Conservation (phyloP, 2,797 vertebrate genomes). For the Sparus aurata region DNA sequence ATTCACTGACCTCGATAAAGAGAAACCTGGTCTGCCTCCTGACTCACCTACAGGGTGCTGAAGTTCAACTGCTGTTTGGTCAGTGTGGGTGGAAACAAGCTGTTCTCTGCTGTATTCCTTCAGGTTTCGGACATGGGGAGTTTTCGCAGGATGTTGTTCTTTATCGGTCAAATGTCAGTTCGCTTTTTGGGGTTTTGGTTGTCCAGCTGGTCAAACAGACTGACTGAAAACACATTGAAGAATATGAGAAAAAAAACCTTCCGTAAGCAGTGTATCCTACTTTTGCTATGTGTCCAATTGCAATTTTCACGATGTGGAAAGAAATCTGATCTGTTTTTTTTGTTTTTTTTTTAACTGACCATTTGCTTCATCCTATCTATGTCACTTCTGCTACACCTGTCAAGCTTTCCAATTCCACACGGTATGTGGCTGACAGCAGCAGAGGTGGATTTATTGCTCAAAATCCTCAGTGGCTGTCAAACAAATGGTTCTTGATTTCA, state of each 20-base stretch:
- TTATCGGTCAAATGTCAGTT: not conserved
- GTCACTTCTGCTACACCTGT: too few relatives aligned
- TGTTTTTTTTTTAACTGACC: too few relatives aligned
- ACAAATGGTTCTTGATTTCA: not conserved
- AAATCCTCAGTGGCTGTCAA: not conserved
- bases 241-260: not conserved
- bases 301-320: not conserved
- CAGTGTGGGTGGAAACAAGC: slow-evolving; percentile 14
- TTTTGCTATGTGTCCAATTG: not conserved
- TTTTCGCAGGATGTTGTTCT: not conserved
- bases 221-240: not conserved
- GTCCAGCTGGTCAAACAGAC: not conserved
- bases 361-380: too few relatives aligned
- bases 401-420: too few relatives aligned
- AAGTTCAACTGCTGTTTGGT: slow-evolving; percentile 43
- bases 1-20: slow-evolving; percentile 41
- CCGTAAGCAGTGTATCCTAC: not conserved
- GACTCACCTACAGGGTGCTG: slow-evolving; percentile 41
- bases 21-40: slow-evolving; percentile 29
- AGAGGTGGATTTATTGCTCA: too few relatives aligned
- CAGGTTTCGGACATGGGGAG: not conserved
- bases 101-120: slow-evolving; percentile 7
- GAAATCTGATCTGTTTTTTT: too few relatives aligned
- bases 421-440: too few relatives aligned
- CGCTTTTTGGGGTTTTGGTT: not conserved